A percentile compares a stretch with the other conserved stretches of the same genome.
phyloP scores from a whole-genome alignment of 2,113 vertebrate species.

The Platichthys flesus region DNA sequence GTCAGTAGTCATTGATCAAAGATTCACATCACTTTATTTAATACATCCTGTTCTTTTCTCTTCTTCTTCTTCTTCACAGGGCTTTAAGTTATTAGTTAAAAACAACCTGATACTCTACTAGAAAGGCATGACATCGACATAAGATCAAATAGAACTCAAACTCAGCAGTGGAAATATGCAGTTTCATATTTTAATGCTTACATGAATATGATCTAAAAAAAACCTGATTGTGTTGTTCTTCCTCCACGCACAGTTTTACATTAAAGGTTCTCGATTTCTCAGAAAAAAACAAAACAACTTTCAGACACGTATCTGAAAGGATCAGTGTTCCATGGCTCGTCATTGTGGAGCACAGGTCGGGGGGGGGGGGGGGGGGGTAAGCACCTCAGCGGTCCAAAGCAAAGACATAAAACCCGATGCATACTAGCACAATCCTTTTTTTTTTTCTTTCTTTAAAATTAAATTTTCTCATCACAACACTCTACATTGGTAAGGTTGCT shows the following conservation, averaged over 20 bases:
- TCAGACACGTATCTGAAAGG: conserved; percentile 57
- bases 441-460: conserved; percentile 4
- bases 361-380: conserved; percentile 17
- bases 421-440: conserved; percentile 65
- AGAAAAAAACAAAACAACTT: conserved; percentile 31
- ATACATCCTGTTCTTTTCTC: conserved; percentile 27
- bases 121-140: conserved; percentile 46
- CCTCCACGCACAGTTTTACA: conserved; percentile 69
- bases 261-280: conserved; percentile 74
- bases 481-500: conserved; percentile 67
- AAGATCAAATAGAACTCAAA: conserved; percentile 46
- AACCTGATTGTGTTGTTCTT: conserved; percentile 56
- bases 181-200: conserved; percentile 41
- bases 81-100: conserved; percentile 39
- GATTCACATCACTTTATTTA: conserved; percentile 46
- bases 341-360: conserved; percentile 50
- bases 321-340: conserved; percentile 57
- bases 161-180: conserved; percentile 56
- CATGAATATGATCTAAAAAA: conserved; percentile 62
- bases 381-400: conserved; percentile 62
- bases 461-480: conserved; percentile 63
- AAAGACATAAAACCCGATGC: conserved; percentile 56
- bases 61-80: conserved; percentile 4
- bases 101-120: conserved; percentile 50
- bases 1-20: conserved; percentile 35